Percentiles rank a stretch among this genome's conserved stretches.
phyloP scores from a whole-genome alignment of 2,888 invertebrate genomes.

The Tortricodes alternella region DNA sequence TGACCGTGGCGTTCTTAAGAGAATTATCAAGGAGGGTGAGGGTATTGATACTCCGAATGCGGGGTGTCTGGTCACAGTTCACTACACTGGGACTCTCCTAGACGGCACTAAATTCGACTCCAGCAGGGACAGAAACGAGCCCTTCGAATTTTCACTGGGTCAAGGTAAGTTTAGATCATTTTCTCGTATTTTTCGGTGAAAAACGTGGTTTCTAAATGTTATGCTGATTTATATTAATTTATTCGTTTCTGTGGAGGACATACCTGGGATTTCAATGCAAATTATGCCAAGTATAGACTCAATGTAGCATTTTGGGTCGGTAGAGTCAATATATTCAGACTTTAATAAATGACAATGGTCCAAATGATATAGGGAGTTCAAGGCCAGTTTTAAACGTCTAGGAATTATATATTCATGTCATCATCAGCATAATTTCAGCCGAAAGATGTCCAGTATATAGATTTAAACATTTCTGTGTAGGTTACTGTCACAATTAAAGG shows the following conservation, averaged over 20 bases:
- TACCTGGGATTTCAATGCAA: not conserved
- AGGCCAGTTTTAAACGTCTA: no score
- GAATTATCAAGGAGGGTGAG: constrained; percentile 88
- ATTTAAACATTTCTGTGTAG: no score
- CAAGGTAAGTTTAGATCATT: constrained; percentile 83
- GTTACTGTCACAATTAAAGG: no score
- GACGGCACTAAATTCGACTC: constrained; percentile 97
- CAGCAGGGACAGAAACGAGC: constrained; percentile 90
- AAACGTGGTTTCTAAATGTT: not conserved
- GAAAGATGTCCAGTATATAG: no score
- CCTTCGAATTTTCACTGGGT: constrained; percentile 94
- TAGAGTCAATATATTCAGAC: constrained; percentile 4
- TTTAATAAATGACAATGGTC: no score
- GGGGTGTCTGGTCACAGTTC: constrained; percentile 88
- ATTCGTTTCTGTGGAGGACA: not conserved
- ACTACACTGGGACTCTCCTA: constrained; percentile 94
- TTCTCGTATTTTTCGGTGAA: no score
- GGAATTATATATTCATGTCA: no score
- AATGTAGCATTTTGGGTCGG: constrained; percentile 1
- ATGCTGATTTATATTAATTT: constrained; percentile 3
- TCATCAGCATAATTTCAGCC: no score
- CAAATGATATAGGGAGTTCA: no score
- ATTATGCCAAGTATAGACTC: not conserved
- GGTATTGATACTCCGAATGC: constrained; percentile 87
- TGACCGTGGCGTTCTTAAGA: constrained; percentile 91